Evolutionary conservation across 2,113 vertebrate genomes (phyloP).

Genomic region (Anguilla rostrata): DNA sequence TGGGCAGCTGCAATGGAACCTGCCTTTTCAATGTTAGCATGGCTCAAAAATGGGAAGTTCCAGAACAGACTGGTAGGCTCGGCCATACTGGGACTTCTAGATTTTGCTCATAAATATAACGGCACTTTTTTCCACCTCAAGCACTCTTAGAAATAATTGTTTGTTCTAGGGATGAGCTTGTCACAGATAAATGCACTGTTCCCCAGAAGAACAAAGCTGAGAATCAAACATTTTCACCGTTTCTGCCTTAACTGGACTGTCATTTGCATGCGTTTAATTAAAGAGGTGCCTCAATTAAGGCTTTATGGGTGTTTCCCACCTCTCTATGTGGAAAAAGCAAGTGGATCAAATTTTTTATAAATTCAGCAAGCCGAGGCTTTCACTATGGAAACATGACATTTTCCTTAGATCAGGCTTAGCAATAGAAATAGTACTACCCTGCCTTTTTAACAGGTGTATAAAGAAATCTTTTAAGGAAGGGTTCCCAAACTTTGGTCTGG

Average conservation of each 20-base stretch:
- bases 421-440: not conserved
- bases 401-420: not conserved
- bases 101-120: no score
- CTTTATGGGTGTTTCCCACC: not conserved
- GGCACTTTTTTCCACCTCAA: no score
- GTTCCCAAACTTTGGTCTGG: not conserved
- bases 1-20: no score
- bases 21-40: no score
- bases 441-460: not conserved
- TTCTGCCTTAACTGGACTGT: not conserved
- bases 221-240: not conserved
- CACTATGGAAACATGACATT: not conserved
- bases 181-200: not conserved
- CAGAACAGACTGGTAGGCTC: no score
- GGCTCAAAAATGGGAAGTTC: no score
- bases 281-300: not conserved
- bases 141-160: not conserved
- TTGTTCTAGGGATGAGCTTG: not conserved
- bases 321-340: not conserved
- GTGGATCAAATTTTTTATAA: not conserved
- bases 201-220: not conserved
- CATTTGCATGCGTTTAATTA: not conserved
- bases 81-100: no score
- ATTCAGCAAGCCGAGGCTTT: not conserved
- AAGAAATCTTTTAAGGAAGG: not conserved